A percentile compares a stretch with the other conserved stretches of the same genome.
These are phyloP conservation scores for Augochlora pura DNA, from an alignment of 1,140 invertebrate species.

Conservation along the genomic window DNA sequence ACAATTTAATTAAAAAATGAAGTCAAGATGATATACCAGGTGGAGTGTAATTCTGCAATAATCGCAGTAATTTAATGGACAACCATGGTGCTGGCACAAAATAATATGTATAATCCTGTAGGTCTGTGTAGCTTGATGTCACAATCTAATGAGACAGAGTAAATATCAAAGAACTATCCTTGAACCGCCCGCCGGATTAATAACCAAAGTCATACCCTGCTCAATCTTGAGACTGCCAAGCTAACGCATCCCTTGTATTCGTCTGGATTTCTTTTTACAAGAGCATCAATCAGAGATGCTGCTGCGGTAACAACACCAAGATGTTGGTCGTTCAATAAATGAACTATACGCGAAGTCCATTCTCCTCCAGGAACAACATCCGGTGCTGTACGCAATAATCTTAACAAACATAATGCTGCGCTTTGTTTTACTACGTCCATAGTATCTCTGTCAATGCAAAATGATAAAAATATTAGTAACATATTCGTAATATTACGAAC, in stretches of 20 bases:
- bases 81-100: slow-evolving; percentile 99
- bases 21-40: slow-evolving; percentile 84
- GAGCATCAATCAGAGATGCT: slow-evolving; percentile 97
- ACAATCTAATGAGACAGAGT: slow-evolving; percentile 86
- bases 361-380: slow-evolving; percentile 98
- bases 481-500: neutral
- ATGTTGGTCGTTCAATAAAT: slow-evolving; percentile 99
- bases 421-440: slow-evolving; percentile 99
- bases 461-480: neutral
- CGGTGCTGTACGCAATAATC: slow-evolving; percentile 95
- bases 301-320: slow-evolving; percentile 99
- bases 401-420: slow-evolving; percentile 96
- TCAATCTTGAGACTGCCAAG: slow-evolving; percentile 97
- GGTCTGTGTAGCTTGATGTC: slow-evolving; percentile 97
- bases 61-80: slow-evolving; percentile 97
- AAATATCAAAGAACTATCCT: slow-evolving; percentile 17
- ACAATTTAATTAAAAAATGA: neutral
- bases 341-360: slow-evolving; percentile 99
- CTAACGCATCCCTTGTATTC: slow-evolving; percentile 99
- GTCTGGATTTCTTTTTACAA: slow-evolving; percentile 99
- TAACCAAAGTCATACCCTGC: slow-evolving; percentile 84
- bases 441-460: slow-evolving; percentile 89
- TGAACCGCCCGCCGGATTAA: neutral
- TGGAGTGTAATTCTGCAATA: slow-evolving; percentile 99
- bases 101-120: slow-evolving; percentile 99